Evolutionary conservation across 1,140 invertebrate species (phyloP).

Genomic region (Chrysopa pallens): DNA sequence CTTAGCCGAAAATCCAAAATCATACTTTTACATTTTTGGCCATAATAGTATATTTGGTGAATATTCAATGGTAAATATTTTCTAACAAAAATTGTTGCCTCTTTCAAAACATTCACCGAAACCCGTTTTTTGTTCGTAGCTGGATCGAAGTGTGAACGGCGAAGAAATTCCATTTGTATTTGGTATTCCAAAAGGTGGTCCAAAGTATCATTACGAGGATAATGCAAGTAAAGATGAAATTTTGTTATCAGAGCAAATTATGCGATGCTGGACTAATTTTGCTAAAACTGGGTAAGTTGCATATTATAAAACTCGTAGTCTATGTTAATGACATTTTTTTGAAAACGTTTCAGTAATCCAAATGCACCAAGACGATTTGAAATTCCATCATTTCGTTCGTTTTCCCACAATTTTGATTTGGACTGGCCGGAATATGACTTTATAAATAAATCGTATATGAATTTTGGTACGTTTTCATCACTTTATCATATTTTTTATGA

Average conservation of each 20-base stretch:
- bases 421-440: slow-evolving; percentile 66
- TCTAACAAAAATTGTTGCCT: not conserved
- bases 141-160: slow-evolving; percentile 51
- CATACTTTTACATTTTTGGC: slow-evolving; percentile 79
- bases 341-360: slow-evolving; percentile 40
- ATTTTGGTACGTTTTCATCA: slow-evolving; percentile 41
- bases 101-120: not conserved
- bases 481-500: too few species aligned
- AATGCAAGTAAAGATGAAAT: slow-evolving; percentile 58
- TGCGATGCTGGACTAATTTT: slow-evolving; percentile 79
- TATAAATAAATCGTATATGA: slow-evolving; percentile 50
- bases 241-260: slow-evolving; percentile 61
- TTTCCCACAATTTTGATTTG: slow-evolving; percentile 35
- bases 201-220: slow-evolving; percentile 50
- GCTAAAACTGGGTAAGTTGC: slow-evolving; percentile 59
- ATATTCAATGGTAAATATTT: slow-evolving; percentile 40
- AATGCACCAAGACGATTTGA: slow-evolving; percentile 40
- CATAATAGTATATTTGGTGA: slow-evolving; percentile 61
- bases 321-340: not conserved
- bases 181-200: slow-evolving; percentile 65
- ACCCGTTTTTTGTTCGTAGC: slow-evolving; percentile 14
- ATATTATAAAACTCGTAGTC: not conserved
- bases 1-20: slow-evolving; percentile 47
- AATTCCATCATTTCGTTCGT: slow-evolving; percentile 29
- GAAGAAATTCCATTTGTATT: slow-evolving; percentile 86